phyloP scores from a whole-genome alignment of 2,888 invertebrate species.

The Ennomos quercinarius region DNA sequence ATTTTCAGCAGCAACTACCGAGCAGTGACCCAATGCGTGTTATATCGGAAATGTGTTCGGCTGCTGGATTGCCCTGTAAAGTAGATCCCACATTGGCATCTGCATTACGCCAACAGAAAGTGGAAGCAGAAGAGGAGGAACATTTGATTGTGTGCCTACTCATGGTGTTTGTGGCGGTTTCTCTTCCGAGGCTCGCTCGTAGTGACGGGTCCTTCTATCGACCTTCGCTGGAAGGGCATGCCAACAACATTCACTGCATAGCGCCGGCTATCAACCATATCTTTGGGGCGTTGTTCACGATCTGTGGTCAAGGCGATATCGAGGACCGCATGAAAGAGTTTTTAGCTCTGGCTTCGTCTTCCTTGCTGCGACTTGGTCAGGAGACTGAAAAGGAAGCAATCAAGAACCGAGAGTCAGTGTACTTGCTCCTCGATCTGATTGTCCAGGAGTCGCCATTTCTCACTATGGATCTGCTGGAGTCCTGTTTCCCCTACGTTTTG shows the following conservation, averaged over 20 bases:
- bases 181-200: constrained; percentile 96
- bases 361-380: constrained; percentile 96
- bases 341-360: constrained; percentile 96
- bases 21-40: constrained; percentile 95
- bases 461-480: constrained; percentile 99
- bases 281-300: constrained; percentile 98
- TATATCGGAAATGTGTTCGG: constrained; percentile 98
- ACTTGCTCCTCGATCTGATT: constrained; percentile 97
- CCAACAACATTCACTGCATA: constrained; percentile 99
- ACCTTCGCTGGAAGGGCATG: constrained; percentile 95
- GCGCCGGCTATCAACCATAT: constrained; percentile 98
- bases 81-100: constrained; percentile 98
- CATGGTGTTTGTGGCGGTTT: constrained; percentile 99
- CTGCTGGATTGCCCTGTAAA: constrained; percentile 96
- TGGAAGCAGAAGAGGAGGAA: constrained; percentile 95
- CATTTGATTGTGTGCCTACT: constrained; percentile 96
- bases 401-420: constrained; percentile 98
- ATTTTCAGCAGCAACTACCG: constrained; percentile 96
- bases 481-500: constrained; percentile 99
- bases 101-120: constrained; percentile 95
- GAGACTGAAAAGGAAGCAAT: constrained; percentile 98
- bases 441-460: constrained; percentile 99
- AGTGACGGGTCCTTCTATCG: constrained; percentile 95
- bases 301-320: constrained; percentile 98
- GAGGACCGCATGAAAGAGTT: constrained; percentile 99